phyloP scores from a whole-genome alignment of 2,888 invertebrate genomes.

The Isoperla grammatica region DNA sequence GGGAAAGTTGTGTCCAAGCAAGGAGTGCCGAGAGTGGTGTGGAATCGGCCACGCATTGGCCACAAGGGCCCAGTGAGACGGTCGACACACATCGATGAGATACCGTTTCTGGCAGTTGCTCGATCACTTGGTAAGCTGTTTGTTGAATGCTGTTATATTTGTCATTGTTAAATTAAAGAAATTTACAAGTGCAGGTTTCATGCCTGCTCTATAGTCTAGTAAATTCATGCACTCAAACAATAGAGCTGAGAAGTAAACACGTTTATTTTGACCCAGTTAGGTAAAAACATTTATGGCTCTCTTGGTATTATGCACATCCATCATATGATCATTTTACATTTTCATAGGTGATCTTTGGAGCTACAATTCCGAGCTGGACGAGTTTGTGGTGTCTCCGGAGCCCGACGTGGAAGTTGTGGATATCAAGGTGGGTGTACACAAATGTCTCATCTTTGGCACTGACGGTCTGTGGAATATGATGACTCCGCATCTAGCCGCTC shows the following conservation, averaged over 20 bases:
- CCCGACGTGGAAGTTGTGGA: constrained; percentile 87
- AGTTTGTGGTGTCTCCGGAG: constrained; percentile 96
- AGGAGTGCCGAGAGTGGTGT: constrained; percentile 93
- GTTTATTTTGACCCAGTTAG: too few relatives aligned
- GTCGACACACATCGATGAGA: constrained; percentile 86
- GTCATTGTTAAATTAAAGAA: background rate
- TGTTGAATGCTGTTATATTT: background rate
- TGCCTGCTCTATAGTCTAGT: too few relatives aligned
- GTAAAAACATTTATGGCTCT: too few relatives aligned
- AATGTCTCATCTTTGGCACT: constrained; percentile 91
- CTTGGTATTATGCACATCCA: too few relatives aligned
- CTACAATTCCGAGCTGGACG: constrained; percentile 83
- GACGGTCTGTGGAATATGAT: constrained; percentile 98
- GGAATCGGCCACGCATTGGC: constrained; percentile 86
- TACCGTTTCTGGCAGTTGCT: constrained; percentile 94
- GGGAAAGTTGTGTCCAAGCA: constrained; percentile 72
- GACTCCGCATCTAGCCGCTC: constrained; percentile 74
- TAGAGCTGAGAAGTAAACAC: too few relatives aligned
- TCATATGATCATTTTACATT: too few relatives aligned
- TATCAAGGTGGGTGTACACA: constrained; percentile 64
- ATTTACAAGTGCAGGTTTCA: too few relatives aligned
- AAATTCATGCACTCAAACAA: too few relatives aligned
- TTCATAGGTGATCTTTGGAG: constrained; percentile 92
- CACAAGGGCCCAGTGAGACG: constrained; percentile 83
- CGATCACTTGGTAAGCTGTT: constrained; percentile 67